Evolutionary conservation across 2,888 invertebrate genomes (phyloP).

Genomic region (Zeuzera pyrina): DNA sequence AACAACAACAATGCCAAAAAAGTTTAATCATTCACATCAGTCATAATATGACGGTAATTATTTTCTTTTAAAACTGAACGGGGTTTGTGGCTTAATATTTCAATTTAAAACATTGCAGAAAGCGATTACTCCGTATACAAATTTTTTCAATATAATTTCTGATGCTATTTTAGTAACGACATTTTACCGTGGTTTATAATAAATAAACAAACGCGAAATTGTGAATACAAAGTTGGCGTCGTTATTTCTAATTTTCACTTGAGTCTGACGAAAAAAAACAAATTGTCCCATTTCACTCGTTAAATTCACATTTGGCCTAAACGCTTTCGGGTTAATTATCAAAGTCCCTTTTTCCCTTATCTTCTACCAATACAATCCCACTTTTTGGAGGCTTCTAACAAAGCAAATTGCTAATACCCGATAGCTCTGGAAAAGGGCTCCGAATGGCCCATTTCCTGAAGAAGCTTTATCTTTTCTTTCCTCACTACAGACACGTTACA

Average conservation of each 20-base stretch:
- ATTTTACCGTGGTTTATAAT: constrained; percentile 2
- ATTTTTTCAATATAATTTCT: no score
- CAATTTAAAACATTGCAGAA: no score
- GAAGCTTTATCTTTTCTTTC: constrained; percentile 50
- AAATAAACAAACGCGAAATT: background rate
- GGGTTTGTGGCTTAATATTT: no score
- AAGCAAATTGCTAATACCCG: constrained; percentile 61
- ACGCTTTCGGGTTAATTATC: constrained; percentile 49
- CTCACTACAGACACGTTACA: constrained; percentile 18
- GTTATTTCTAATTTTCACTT: constrained; percentile 8
- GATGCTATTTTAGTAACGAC: no score
- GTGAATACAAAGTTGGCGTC: background rate
- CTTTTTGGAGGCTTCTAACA: constrained; percentile 39
- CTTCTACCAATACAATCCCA: constrained; percentile 33
- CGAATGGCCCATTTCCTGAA: constrained; percentile 55
- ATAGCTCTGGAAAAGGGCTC: constrained; percentile 49
- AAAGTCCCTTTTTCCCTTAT: constrained; percentile 39
- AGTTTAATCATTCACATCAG: no score
- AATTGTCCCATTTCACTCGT: constrained; percentile 36
- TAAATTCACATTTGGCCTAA: constrained; percentile 39
- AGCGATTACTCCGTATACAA: no score
- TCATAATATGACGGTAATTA: no score
- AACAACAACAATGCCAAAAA: no score
- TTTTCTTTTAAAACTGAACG: no score
- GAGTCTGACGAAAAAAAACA: constrained; percentile 19